Conservation (phyloP, 1,140 invertebrate species). For the Cecropterus lyciades region DNA sequence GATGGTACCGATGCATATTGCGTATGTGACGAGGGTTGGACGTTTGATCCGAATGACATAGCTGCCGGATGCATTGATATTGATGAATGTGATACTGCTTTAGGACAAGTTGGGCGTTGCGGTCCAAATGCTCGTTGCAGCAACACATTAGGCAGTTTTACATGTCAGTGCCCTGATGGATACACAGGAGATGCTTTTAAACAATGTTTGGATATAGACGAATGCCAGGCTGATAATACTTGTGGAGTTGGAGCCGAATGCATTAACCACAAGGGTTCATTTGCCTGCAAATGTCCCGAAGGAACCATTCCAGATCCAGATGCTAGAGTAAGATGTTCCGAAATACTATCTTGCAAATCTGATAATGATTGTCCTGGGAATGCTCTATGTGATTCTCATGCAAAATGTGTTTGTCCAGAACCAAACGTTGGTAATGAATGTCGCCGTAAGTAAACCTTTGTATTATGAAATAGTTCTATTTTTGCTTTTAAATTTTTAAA, state of each 20-base stretch:
- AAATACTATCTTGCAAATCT: constrained; percentile 90
- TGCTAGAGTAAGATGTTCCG: constrained; percentile 90
- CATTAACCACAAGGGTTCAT: constrained; percentile 91
- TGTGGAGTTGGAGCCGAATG: constrained; percentile 93
- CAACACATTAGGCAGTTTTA: constrained; percentile 91
- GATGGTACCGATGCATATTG: constrained; percentile 96
- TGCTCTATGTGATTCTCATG: constrained; percentile 91
- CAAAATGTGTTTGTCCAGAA: constrained; percentile 93
- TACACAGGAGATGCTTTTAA: constrained; percentile 91
- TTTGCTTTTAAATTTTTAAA: no score
- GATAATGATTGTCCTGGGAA: constrained; percentile 95
- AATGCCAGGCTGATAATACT: constrained; percentile 87
- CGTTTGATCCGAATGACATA: constrained; percentile 94
- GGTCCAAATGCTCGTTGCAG: constrained; percentile 93
- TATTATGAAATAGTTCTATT: not conserved
- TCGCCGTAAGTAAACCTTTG: constrained; percentile 88
- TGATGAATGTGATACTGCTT: constrained; percentile 94
- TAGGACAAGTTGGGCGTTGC: constrained; percentile 92
- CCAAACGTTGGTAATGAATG: constrained; percentile 96
- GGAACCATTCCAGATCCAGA: constrained; percentile 93
- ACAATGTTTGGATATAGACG: constrained; percentile 93
- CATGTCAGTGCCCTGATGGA: constrained; percentile 91
- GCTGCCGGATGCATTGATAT: constrained; percentile 96
- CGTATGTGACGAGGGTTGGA: constrained; percentile 97
- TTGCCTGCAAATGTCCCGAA: constrained; percentile 91